Evolutionary conservation across 2,888 invertebrate species (phyloP).

Genomic region (Neocrepidodera transversa): DNA sequence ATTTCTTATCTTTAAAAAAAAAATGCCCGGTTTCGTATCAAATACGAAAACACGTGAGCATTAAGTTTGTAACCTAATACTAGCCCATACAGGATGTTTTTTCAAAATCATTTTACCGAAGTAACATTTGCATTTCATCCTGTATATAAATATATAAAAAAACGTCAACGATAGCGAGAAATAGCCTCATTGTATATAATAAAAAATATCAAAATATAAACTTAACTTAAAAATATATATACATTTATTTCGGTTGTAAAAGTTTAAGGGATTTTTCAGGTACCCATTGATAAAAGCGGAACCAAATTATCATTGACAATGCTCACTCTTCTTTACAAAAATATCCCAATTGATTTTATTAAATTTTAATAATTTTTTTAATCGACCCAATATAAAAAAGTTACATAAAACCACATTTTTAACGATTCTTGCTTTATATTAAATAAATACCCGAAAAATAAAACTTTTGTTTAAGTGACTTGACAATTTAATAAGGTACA

Average conservation of each 20-base stretch:
- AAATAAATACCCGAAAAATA: too few species aligned
- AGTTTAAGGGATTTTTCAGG: slow-evolving; percentile 28
- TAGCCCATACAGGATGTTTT: slow-evolving; percentile 32
- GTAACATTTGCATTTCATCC: slow-evolving; percentile 10
- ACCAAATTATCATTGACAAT: too few species aligned
- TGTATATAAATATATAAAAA: slow-evolving; percentile 31
- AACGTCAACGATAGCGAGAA: slow-evolving; percentile 38
- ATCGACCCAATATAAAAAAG: too few species aligned
- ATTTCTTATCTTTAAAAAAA: slow-evolving; percentile 19
- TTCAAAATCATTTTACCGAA: slow-evolving; percentile 14
- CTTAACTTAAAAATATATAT: slow-evolving; percentile 49
- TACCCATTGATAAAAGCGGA: slow-evolving; percentile 15
- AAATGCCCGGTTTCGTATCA: slow-evolving; percentile 24
- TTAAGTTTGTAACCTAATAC: slow-evolving; percentile 30
- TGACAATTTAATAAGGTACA: slow-evolving; percentile 13
- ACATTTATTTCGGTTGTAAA: slow-evolving; percentile 41
- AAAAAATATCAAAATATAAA: slow-evolving; percentile 56
- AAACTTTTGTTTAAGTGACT: too few species aligned
- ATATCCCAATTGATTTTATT: too few species aligned
- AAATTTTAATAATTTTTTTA: too few species aligned
- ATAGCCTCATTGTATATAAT: slow-evolving; percentile 44
- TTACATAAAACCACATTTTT: too few species aligned
- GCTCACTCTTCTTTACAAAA: too few species aligned
- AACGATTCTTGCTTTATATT: too few species aligned
- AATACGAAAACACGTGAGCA: slow-evolving; percentile 26